Evolutionary conservation across 2,113 vertebrate species (phyloP).

Genomic region (Larimichthys polyactis): DNA sequence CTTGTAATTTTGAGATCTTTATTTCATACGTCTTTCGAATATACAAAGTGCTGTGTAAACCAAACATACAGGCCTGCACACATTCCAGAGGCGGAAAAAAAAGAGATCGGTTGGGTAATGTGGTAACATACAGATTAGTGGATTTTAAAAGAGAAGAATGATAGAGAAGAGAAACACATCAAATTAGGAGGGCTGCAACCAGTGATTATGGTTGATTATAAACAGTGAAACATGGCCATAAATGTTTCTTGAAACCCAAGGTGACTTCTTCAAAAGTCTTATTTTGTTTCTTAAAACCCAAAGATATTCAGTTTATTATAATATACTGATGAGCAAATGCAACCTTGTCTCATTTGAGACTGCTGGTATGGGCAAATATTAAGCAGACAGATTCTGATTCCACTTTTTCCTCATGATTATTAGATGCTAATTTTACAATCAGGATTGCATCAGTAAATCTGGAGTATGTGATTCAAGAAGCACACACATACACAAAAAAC

Average conservation of each 20-base stretch:
- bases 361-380: neutral
- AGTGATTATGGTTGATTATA: neutral
- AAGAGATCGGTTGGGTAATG: neutral
- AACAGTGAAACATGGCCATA: neutral
- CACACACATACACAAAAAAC: neutral
- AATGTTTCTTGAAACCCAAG: neutral
- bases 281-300: neutral
- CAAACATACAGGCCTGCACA: neutral
- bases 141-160: neutral
- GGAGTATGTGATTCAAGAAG: too few species aligned
- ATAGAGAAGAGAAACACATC: neutral
- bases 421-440: neutral
- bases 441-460: too few species aligned
- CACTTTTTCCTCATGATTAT: neutral
- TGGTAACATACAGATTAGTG: neutral
- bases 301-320: neutral
- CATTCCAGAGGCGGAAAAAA: neutral
- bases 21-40: neutral
- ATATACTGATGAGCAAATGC: neutral
- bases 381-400: neutral
- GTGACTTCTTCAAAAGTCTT: neutral
- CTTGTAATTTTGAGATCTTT: neutral
- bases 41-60: neutral
- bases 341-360: neutral
- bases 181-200: neutral